phyloP scores from a whole-genome alignment of 1,140 invertebrate species.

The Brachionus paranguensis region DNA sequence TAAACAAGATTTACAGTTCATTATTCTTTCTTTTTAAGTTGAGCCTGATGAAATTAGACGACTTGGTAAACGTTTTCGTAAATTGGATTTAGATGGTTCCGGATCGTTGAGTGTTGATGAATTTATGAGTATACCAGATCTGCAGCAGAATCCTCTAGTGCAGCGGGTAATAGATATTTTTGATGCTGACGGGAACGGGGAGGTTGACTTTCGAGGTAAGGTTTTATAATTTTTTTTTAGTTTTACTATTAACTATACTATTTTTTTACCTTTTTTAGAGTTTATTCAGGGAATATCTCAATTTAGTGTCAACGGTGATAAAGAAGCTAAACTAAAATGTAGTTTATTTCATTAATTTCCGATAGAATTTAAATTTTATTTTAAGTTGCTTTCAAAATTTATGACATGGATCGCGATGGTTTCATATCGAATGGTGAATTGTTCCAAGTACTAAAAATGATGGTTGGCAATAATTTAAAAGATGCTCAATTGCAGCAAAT shows the following conservation, averaged over 20 bases:
- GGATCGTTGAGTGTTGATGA: constrained; percentile 94
- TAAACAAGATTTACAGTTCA: too few species aligned
- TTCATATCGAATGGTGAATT: constrained; percentile 97
- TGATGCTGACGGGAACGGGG: constrained; percentile 95
- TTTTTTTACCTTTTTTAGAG: constrained; percentile 62
- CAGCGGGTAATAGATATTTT: constrained; percentile 98
- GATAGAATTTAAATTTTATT: constrained; percentile 29
- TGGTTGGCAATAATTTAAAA: constrained; percentile 65
- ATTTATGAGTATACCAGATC: constrained; percentile 94
- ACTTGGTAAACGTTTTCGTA: constrained; percentile 90
- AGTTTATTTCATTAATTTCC: constrained; percentile 44
- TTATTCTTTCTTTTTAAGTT: constrained; percentile 53
- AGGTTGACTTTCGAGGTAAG: constrained; percentile 82
- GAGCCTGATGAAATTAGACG: constrained; percentile 96
- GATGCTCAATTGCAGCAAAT: constrained; percentile 57
- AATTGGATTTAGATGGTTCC: constrained; percentile 93
- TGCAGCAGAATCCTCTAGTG: constrained; percentile 95
- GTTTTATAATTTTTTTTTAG: not conserved
- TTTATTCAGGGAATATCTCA: constrained; percentile 98
- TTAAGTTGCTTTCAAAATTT: constrained; percentile 88
- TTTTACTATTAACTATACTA: not conserved
- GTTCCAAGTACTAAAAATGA: constrained; percentile 98
- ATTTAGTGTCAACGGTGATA: constrained; percentile 98
- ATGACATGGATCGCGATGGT: constrained; percentile 99
- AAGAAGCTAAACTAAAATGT: constrained; percentile 88